Base-by-base conservation (phyloP, 2,888 invertebrate genomes). In the Teleiodes luculella region DNA sequence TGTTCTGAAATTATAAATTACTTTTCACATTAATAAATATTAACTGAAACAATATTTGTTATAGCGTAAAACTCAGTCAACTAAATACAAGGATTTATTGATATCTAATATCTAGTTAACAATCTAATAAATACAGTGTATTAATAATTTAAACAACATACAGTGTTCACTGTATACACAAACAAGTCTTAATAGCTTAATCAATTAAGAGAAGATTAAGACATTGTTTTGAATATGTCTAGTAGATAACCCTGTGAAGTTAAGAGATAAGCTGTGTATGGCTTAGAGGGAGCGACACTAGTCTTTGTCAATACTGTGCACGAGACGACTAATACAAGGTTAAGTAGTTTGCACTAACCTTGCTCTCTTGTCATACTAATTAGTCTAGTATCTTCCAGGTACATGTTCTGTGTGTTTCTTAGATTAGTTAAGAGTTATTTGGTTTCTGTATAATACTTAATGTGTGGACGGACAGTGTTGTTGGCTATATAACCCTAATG, bases 151-250 rank as follows among this genome's bases (percentile, higher is more conserved):
- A n/a, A n/a, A n/a, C 24, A 24, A 24, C 3, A 3, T 4, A 24
- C 24, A 24, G 24, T 24, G 24, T 24, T 24, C 24, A 24, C 24
- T 24, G 6, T 24, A 24, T 24, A 6, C 24, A 24, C n/a, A n/a
- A n/a, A n/a, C n/a, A n/a, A n/a, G 24, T 24, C 24, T 24, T 41
- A 20, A 41, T 41, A 41, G 39, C 39, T 41, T 11, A 41, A 41
- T 41, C 39, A 41, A 41, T 41, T 41, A 41, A 37, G 31, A 46
- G 41, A 24, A 43, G 24, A 43, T 43, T 43, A 43, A 43, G 33
- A 33, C 20, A 20, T 43, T 31, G 46, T 18, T 46, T 46, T 46
- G 16, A 46, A 46, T 16, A 20, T 46, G 16, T 31, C 7, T 46
- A 7, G 16, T 16, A 31, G 31, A 31, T 46, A 46, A 46, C 46